Base-by-base conservation (phyloP, 1,140 invertebrate species). In the Zaprionus nigranus region DNA sequence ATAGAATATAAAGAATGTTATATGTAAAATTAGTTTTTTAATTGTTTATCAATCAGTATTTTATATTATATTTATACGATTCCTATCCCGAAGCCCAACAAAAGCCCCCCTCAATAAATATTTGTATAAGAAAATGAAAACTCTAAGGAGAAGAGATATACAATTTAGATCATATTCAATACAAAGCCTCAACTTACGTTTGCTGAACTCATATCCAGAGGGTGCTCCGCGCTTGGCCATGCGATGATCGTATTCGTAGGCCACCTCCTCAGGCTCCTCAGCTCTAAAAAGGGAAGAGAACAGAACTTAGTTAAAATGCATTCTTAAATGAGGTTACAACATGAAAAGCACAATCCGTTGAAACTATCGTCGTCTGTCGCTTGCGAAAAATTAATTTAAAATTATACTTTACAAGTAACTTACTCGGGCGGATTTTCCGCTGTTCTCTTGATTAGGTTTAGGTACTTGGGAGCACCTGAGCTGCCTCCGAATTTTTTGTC, bases 351-450 rank as follows among this genome's bases (percentile, higher is more conserved):
- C 58, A 67, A 15, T n/a, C 22, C n/a, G 28, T 26, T 34, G 11
- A 9, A n/a, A 17, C 40, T 17, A 53, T 51, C 24, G 28, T 20
- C 36, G 43, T 66, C 61, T 62, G 56, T 63, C 43, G 63, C 63
- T 38, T 57, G 62, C 59, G 20, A 28, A 56, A 43, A 49, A 67
- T 51, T 77, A 34, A 79, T 77, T 82, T 43, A 81, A 90, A 90
- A 75, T 90, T 82, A 90, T 90, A 90, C 85, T 90, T 90, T 90
- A 90, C 85, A 90, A 85, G 69, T 90, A 90, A 90, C 85, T 90
- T 90, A 90, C 85, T 90, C 85, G 60, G 86, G 79, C 86, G 85
- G 85, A 90, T 90, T 85, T 80, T 90, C 85, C 81, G 81, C 85
- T 64, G 85, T 57, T 77, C 85, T 61, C 43, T 90, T 90, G 46